These are phyloP conservation scores for Piprites chloris DNA, from an alignment of 2,113 vertebrate species.

Conservation along the genomic window DNA sequence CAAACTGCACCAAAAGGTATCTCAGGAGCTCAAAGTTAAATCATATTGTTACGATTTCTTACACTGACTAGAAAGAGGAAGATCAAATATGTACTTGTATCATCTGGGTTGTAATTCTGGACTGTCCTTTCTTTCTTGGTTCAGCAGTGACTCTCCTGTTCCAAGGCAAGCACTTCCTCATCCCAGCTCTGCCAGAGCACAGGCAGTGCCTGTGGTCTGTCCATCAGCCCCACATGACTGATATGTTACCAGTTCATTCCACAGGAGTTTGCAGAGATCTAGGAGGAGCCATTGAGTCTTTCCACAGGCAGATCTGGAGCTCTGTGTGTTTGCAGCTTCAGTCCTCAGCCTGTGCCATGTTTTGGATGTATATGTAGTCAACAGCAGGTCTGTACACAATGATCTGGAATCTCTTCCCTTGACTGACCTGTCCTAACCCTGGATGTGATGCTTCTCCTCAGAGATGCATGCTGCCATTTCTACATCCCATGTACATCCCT, in stretches of 20 bases:
- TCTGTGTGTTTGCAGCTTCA: background rate
- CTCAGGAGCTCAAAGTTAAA: background rate
- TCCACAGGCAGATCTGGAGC: background rate
- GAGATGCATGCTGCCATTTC: background rate
- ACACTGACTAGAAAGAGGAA: background rate
- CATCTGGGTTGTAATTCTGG: background rate
- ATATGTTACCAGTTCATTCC: background rate
- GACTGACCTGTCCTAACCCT: background rate
- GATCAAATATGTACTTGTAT: background rate
- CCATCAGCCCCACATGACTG: fast-evolving
- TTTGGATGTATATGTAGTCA: background rate
- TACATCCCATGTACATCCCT: background rate
- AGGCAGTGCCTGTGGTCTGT: background rate
- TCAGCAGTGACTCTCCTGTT: background rate
- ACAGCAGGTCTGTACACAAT: background rate
- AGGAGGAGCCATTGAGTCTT: background rate
- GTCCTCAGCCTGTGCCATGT: background rate
- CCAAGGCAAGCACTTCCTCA: background rate
- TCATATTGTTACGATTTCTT: background rate
- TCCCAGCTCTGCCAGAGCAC: background rate
- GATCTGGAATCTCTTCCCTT: background rate
- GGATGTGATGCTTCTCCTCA: background rate
- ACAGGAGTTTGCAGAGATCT: background rate
- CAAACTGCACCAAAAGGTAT: background rate
- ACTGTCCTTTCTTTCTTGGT: background rate